phyloP scores from a whole-genome alignment of 2,113 vertebrate species.

The Archilochus colubris region DNA sequence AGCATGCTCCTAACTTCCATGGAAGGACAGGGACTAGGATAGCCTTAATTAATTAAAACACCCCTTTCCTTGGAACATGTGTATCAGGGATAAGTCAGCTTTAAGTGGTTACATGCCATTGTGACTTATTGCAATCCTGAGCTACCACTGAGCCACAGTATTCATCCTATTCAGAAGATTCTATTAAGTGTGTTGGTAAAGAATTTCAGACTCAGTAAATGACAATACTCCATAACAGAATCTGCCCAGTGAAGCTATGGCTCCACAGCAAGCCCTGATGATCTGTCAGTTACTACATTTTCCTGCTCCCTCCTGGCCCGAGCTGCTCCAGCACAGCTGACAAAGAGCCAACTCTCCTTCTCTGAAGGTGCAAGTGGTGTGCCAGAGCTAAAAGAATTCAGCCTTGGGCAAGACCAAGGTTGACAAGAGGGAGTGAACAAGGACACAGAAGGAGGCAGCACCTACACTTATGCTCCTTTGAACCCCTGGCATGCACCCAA shows the following conservation, averaged over 20 bases:
- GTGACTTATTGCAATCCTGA: not conserved
- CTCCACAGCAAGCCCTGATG: not conserved
- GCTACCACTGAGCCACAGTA: not conserved
- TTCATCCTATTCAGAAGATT: not conserved
- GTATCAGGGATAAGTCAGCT: not conserved
- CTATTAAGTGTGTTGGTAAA: not conserved
- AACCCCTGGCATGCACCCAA: not conserved
- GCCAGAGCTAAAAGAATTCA: not conserved
- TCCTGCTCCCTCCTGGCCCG: not conserved
- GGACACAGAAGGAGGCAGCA: not conserved
- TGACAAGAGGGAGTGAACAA: not conserved
- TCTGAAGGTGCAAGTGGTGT: not conserved
- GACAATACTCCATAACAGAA: not conserved
- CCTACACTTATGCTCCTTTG: not conserved
- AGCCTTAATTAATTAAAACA: not conserved
- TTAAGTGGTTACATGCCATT: not conserved
- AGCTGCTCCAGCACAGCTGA: not conserved
- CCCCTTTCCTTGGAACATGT: fast-evolving
- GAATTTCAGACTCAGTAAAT: not conserved
- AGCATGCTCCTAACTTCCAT: not conserved
- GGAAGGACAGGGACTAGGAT: not conserved
- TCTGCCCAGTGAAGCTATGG: fast-evolving
- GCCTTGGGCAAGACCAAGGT: not conserved
- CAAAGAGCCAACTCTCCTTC: not conserved
- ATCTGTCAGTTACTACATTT: not conserved